Percentiles rank a stretch among this genome's conserved stretches.
Evolutionary conservation across 2,888 invertebrate genomes (phyloP).

Genomic region (Lycocerus yunnanus): DNA sequence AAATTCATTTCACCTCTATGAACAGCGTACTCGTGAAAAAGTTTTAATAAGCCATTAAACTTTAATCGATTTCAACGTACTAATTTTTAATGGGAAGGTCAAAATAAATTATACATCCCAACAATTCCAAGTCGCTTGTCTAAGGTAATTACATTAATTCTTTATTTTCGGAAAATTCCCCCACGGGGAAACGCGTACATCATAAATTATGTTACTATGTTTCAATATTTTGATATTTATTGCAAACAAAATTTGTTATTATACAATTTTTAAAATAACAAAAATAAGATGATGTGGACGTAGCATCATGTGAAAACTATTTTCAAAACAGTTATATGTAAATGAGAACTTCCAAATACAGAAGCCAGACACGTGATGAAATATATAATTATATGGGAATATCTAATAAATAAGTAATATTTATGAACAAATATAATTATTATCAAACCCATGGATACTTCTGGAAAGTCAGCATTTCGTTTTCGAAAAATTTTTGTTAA

Average conservation of each 20-base stretch:
- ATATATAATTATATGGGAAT: neutral
- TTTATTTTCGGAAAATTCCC: neutral
- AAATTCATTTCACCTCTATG: neutral
- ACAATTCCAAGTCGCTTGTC: neutral
- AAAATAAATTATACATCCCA: neutral
- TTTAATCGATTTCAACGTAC: neutral
- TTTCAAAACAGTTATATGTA: neutral
- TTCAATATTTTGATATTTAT: neutral
- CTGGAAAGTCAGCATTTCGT: no score
- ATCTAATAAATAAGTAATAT: neutral
- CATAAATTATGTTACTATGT: neutral
- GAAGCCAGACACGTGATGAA: neutral
- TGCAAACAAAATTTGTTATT: neutral
- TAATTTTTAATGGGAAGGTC: neutral
- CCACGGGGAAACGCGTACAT: neutral
- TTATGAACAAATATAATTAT: no score
- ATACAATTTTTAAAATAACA: neutral
- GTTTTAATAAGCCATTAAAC: neutral
- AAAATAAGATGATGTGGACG: neutral
- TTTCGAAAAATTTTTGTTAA: no score
- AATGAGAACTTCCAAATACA: neutral
- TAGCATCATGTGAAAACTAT: neutral
- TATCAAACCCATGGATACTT: no score
- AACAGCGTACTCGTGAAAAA: neutral
- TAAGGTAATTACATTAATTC: neutral